These are phyloP conservation scores for Papilio glaucus DNA, from an alignment of 1,140 invertebrate genomes.

Conservation along the genomic window DNA sequence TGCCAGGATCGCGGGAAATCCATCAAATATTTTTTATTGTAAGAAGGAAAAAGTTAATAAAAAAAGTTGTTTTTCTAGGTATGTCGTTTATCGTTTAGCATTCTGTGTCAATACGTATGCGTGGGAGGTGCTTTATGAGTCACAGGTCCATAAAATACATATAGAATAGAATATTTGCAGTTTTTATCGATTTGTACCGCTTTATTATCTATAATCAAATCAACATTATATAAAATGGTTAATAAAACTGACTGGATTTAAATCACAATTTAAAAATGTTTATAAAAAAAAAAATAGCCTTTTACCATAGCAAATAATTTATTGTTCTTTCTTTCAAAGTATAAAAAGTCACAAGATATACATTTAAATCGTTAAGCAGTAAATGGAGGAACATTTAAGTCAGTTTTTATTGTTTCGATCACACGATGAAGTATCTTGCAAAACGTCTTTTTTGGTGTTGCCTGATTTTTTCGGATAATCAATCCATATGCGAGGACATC, in stretches of 20 bases:
- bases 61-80: neutral
- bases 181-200: neutral
- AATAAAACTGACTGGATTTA: neutral
- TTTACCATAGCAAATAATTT: neutral
- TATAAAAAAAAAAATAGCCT: neutral
- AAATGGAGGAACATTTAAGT: slow-evolving; percentile 1
- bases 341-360: slow-evolving; percentile 5
- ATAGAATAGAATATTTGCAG: neutral
- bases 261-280: neutral
- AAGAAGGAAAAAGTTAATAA: neutral
- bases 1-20: too few relatives aligned
- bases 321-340: too few relatives aligned
- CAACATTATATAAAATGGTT: neutral
- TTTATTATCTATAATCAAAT: neutral
- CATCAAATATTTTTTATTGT: neutral
- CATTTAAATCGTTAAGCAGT: neutral
- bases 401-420: neutral
- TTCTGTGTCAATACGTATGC: slow-evolving; percentile 6
- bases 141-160: neutral
- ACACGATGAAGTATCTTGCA: slow-evolving; percentile 6
- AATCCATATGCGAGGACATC: slow-evolving; percentile 36
- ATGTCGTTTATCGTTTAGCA: slow-evolving; percentile 13
- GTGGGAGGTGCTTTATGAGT: neutral
- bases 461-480: slow-evolving; percentile 22
- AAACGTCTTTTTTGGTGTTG: slow-evolving; percentile 25